These are phyloP conservation scores for Silurus glanis DNA, from an alignment of 2,113 vertebrate species.

Conservation along the genomic window DNA sequence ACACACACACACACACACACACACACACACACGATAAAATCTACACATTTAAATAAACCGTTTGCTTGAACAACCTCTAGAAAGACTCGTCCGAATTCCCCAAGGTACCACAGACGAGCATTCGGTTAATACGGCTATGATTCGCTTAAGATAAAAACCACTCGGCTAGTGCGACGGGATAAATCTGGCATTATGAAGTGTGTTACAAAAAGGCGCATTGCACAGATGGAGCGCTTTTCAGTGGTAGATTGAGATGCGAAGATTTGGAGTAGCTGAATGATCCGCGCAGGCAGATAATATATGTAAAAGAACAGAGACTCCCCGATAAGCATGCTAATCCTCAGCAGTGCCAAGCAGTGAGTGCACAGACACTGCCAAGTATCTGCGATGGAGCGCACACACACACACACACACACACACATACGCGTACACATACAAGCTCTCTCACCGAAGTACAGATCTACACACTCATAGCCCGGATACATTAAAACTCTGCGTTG, in stretches of 20 bases:
- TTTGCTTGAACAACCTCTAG: conserved; percentile 1
- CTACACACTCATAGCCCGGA: conserved; percentile 51
- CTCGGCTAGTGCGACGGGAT: conserved; percentile 39
- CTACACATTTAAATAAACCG: not conserved
- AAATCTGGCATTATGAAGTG: conserved; percentile 54
- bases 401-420: conserved; percentile 49
- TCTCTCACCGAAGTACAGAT: conserved; percentile 5
- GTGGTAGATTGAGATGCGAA: conserved; percentile 51
- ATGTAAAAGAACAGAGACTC: conserved; percentile 60
- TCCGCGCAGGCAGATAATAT: conserved; percentile 55
- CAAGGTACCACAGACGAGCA: not conserved
- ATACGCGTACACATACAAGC: conserved; percentile 38
- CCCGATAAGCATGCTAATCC: conserved; percentile 55
- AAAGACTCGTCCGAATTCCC: conserved; percentile 1
- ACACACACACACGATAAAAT: not conserved
- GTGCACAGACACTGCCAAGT: conserved; percentile 56
- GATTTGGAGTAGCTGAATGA: conserved; percentile 53
- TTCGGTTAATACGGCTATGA: conserved; percentile 14
- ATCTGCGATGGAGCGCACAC: conserved; percentile 66
- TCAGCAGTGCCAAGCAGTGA: conserved; percentile 52
- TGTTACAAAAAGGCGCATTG: conserved; percentile 54
- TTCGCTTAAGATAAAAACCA: conserved; percentile 40
- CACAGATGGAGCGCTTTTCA: conserved; percentile 57
- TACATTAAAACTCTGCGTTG: conserved; percentile 43
- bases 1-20: not conserved